A percentile compares a stretch with the other conserved stretches of the same genome.
Conservation (phyloP, 1,140 invertebrate genomes). For the Ostrea edulis region DNA sequence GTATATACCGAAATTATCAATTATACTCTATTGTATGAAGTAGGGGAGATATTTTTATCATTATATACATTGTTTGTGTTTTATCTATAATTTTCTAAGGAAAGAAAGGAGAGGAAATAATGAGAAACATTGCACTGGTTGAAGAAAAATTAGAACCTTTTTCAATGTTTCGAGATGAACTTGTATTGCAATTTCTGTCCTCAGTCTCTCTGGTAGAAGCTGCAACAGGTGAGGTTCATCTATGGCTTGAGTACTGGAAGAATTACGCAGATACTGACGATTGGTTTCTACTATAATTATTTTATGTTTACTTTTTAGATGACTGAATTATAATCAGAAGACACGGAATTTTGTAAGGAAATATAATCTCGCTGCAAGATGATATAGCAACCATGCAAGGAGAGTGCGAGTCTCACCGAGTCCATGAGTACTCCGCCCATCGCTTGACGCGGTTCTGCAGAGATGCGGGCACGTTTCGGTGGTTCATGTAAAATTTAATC, state of each 20-base stretch:
- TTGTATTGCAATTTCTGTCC: constrained; percentile 75
- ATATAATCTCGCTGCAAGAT: too few relatives aligned
- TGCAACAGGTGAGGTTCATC: constrained; percentile 90
- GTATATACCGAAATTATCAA: too few relatives aligned
- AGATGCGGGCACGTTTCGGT: constrained; percentile 95
- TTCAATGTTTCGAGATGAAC: constrained; percentile 74
- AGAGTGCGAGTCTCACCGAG: constrained; percentile 81
- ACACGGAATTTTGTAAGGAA: too few relatives aligned
- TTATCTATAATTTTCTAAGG: too few relatives aligned
- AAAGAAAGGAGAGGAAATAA: too few relatives aligned
- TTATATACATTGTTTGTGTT: too few relatives aligned
- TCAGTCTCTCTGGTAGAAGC: constrained; percentile 70
- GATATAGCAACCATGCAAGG: not conserved
- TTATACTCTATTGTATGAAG: too few relatives aligned
- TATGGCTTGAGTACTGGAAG: constrained; percentile 69
- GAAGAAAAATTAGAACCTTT: constrained; percentile 82
- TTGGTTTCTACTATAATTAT: not conserved
- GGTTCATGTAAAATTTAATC: constrained; percentile 83
- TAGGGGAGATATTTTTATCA: too few relatives aligned
- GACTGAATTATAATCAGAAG: too few relatives aligned
- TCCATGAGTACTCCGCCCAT: constrained; percentile 99
- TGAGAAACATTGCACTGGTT: too few relatives aligned
- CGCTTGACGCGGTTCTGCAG: constrained; percentile 95
- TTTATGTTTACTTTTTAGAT: not conserved
- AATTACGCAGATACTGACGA: not conserved